phyloP scores from a whole-genome alignment of 1,140 invertebrate genomes.

The Hylaeus anthracinus region DNA sequence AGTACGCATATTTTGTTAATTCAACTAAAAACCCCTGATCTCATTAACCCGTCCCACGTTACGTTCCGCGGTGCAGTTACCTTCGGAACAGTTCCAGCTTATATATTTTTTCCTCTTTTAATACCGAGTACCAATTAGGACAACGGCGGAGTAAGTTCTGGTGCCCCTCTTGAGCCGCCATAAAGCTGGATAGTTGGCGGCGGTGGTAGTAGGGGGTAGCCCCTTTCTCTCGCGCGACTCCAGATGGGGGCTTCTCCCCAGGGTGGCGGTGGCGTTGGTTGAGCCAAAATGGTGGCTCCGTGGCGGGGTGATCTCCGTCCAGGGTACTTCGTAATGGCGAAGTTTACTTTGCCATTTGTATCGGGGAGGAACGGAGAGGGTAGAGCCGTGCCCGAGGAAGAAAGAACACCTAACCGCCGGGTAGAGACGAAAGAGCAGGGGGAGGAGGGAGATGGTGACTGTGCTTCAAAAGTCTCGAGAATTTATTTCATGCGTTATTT shows the following conservation, averaged over 20 bases:
- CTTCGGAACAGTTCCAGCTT: constrained; percentile 38
- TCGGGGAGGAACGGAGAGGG: constrained; percentile 56
- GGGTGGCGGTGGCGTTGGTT: constrained; percentile 52
- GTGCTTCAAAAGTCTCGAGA: no score
- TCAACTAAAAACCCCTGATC: constrained; percentile 54
- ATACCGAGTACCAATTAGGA: constrained; percentile 60
- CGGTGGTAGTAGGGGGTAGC: constrained; percentile 18
- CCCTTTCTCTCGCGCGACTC: constrained; percentile 48
- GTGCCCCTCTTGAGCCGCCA: constrained; percentile 58
- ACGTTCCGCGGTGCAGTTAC: constrained; percentile 39
- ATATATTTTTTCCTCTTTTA: constrained; percentile 47
- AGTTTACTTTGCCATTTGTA: constrained; percentile 80
- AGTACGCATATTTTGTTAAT: constrained; percentile 49
- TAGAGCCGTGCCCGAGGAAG: constrained; percentile 8
- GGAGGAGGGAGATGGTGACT: not conserved
- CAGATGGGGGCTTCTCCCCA: constrained; percentile 58
- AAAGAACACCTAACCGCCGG: not conserved
- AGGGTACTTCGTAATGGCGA: constrained; percentile 76
- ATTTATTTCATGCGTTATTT: no score
- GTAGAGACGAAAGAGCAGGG: constrained; percentile 35
- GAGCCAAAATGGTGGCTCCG: constrained; percentile 64
- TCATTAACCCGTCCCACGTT: constrained; percentile 48
- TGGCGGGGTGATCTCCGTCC: constrained; percentile 62
- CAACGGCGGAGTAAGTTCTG: constrained; percentile 59
- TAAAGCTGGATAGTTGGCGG: constrained; percentile 51